Evolutionary conservation across 1,140 invertebrate genomes (phyloP), one percentile per base, ranked within the genome.

Genomic region (Bilobella aurantiaca): DNA sequence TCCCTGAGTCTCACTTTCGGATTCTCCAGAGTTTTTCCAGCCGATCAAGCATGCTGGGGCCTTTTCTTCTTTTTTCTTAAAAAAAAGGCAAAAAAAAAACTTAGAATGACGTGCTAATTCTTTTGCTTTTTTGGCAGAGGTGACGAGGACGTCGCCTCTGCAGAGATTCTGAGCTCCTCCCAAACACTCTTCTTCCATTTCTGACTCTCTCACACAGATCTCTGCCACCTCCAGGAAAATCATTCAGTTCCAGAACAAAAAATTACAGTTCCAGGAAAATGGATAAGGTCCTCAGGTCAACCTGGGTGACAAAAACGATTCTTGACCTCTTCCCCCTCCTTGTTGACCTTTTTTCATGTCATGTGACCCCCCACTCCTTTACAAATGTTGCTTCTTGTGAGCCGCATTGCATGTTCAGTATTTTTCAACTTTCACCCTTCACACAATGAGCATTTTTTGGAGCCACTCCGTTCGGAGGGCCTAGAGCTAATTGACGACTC

Each of bases 1-100:
- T 58, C 47, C 62, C 49, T 69, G 37, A 61, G 59, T 69, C 60
- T 66, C 62, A 64, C 59, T 67, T 64, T 57, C 3, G 21, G 57
- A 66, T 65, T 69, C 64, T 71, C 67, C 68, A 71, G 71, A 69
- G 69, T 69, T 72, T 72, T 70, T 74, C 68, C 67, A 68, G 64
- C 61, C 64, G 64, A 69, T 69, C 61, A 61, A 69, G 61, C 66
- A 67, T 67, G 53, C 67, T 64, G 62, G 71, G 29, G 47, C 68
- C 49, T 59, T 58, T 56, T 68, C 42, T 37, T 62, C 65, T 63
- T 56, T 12, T 18, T n/a, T n/a, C n/a, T n/a, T n/a, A n/a, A n/a
- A n/a, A n/a, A n/a, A 18, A 42, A 8, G 34, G 34, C 8, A 42
- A 42, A 42, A 42, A 42, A 58, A 59, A 32, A n/a, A n/a, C n/a